These are phyloP conservation scores for Strix aluco DNA, from an alignment of 2,113 vertebrate species.

Conservation along the genomic window DNA sequence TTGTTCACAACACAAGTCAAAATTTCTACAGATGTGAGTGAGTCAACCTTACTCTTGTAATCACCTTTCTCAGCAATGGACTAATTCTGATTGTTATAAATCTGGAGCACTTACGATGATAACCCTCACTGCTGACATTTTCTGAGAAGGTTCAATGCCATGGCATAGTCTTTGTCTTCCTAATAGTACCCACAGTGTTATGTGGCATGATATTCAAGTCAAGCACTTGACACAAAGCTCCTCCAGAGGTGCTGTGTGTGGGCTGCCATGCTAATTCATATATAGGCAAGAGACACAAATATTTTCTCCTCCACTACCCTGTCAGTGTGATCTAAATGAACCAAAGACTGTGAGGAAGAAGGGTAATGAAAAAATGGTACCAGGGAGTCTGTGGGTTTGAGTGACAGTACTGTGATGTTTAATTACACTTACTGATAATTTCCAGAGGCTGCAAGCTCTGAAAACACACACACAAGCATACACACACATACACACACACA, in stretches of 20 bases:
- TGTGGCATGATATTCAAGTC: neutral
- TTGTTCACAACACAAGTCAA: neutral
- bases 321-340: neutral
- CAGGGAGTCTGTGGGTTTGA: neutral
- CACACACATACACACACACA: neutral
- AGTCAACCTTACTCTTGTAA: neutral
- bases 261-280: neutral
- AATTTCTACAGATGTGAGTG: neutral
- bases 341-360: neutral
- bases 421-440: neutral
- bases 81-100: neutral
- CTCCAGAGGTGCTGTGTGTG: neutral
- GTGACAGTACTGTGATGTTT: neutral
- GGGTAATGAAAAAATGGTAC: neutral
- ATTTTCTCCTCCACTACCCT: neutral
- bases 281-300: neutral
- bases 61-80: neutral
- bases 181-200: neutral
- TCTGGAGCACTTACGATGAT: neutral
- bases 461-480: neutral
- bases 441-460: neutral
- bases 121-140: neutral
- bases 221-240: neutral
- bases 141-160: neutral
- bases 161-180: neutral